phyloP scores from a whole-genome alignment of 2,888 invertebrate species.

The Artemia sinica region DNA sequence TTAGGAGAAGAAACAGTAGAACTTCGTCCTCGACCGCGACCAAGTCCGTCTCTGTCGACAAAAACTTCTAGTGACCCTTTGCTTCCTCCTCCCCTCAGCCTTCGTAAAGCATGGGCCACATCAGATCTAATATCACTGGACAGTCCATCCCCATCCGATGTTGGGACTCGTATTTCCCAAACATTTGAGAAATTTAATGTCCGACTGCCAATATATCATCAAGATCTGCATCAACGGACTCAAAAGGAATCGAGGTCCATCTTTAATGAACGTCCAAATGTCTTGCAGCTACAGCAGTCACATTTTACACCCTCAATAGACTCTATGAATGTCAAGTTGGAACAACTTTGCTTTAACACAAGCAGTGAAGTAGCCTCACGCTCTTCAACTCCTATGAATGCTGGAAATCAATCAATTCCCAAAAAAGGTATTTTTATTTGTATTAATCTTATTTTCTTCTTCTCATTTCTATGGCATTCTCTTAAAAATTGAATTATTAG shows the following conservation, averaged over 20 bases:
- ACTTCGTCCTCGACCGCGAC: conserved; percentile 20
- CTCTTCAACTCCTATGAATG: too few species aligned
- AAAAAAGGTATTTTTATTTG: too few species aligned
- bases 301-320: neutral
- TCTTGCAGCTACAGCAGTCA: neutral
- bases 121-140: neutral
- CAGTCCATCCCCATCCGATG: neutral
- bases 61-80: conserved; percentile 16
- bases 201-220: neutral
- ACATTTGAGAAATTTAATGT: neutral
- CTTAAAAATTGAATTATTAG: too few species aligned
- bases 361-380: too few species aligned
- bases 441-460: too few species aligned
- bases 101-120: neutral
- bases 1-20: conserved; percentile 14
- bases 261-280: conserved; percentile 4
- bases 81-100: conserved; percentile 7
- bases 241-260: neutral
- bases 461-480: too few species aligned
- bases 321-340: too few species aligned
- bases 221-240: neutral
- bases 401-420: too few species aligned
- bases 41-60: conserved; percentile 24
- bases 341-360: too few species aligned
- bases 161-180: neutral